Conservation (phyloP, 2,888 invertebrate genomes). For the Xestobium rufovillosum region DNA sequence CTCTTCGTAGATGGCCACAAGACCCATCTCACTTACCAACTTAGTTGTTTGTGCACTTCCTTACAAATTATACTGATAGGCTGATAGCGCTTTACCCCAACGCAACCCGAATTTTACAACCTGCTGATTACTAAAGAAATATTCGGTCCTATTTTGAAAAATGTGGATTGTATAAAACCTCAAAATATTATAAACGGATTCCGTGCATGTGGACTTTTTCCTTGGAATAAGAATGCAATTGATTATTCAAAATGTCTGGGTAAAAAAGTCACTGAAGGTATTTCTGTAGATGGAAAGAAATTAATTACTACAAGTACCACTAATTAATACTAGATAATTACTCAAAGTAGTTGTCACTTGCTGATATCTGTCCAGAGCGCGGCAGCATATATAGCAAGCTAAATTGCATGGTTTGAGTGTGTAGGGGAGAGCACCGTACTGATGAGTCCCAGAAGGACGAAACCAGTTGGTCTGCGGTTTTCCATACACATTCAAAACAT, state of each 20-base stretch:
- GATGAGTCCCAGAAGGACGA: too few species aligned
- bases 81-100: slow-evolving; percentile 24
- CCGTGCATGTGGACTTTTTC: slow-evolving; percentile 12
- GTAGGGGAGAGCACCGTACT: too few species aligned
- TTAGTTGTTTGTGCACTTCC: slow-evolving; percentile 17
- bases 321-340: too few species aligned
- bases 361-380: too few species aligned
- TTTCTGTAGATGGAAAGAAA: background rate
- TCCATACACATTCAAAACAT: too few species aligned
- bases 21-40: too few species aligned
- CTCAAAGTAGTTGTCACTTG: too few species aligned
- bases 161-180: slow-evolving; percentile 6
- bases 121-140: slow-evolving; percentile 21
- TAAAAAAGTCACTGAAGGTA: background rate
- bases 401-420: too few species aligned
- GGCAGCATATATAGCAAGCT: too few species aligned
- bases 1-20: too few species aligned
- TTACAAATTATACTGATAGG: slow-evolving; percentile 24
- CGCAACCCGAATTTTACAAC: slow-evolving; percentile 26
- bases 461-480: too few species aligned
- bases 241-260: slow-evolving; percentile 13
- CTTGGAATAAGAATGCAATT: slow-evolving; percentile 9
- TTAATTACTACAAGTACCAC: too few species aligned
- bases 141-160: slow-evolving; percentile 11
- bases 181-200: slow-evolving; percentile 11